Base-by-base conservation (phyloP, 2,113 vertebrate genomes). In the Halichoerus grypus region DNA sequence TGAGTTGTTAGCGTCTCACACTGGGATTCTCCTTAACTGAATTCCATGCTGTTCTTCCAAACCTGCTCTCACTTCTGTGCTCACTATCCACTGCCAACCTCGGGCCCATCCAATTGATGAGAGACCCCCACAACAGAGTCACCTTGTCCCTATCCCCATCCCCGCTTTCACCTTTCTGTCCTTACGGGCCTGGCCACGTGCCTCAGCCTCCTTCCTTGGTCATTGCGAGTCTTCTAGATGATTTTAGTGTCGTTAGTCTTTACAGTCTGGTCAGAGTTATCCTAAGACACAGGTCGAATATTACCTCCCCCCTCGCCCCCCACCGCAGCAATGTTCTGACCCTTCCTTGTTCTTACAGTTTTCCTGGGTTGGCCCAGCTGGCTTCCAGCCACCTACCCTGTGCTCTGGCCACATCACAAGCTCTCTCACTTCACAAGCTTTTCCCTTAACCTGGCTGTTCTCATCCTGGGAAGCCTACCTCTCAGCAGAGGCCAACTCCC, bases 271-370 rank as follows among this genome's bases (percentile, higher is more conserved):
- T 69, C 14, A 1, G 7, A 28, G 2, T n/a, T 0, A 10, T 24
- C 59, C 31, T 55, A 5, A n/a, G 8, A 15, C 21, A 10, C 13
- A 39, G 19, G 42, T 33, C 31, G 1, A 21, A 21, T 36, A 42
- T 31, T 7, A 12, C 55, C 5, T 18, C 24, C 53, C 15, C 4
- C 1, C 8, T 1, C 1, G 0, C 24, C 4, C 1, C 8, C 1
- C 1, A 1, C 18, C 10, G 13, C 7, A 10, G 59, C 6, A 19
- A 4, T 0, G 19, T 31, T 63, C 88, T 57, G 26, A 22, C 16
- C 28, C n/a, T 39, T 39, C 10, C 5, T 36, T 31, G n/a, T n/a
- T 57, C 49, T 57, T 42, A 4, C 9, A 26, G 67, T 39, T 85
- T 83, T 49, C 51, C 6, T 16, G 5, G 28, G 10, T 3, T 49